These are phyloP conservation scores for Diploscapter pachys DNA, from an alignment of 1,140 invertebrate genomes.

Conservation along the genomic window DNA sequence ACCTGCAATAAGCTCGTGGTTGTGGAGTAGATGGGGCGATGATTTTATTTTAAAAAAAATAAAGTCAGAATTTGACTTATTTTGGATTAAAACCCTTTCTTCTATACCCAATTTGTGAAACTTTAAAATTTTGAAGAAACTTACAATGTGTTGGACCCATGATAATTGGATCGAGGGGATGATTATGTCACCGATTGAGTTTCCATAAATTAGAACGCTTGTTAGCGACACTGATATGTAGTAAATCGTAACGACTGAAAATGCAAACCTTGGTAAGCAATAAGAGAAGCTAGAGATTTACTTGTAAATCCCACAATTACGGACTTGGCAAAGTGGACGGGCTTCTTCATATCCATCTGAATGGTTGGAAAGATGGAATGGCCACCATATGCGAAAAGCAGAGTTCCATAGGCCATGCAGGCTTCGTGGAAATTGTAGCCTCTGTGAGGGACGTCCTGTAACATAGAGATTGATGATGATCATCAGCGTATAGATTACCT, in stretches of 20 bases:
- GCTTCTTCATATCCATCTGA: constrained; percentile 60
- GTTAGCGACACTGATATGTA: constrained; percentile 27
- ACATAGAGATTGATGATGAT: not conserved
- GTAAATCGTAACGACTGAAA: constrained; percentile 32
- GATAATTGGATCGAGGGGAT: constrained; percentile 35
- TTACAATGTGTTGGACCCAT: constrained; percentile 38
- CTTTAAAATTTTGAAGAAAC: not conserved
- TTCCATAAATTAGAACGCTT: constrained; percentile 28
- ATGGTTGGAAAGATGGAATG: constrained; percentile 61
- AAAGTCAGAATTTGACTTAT: too few relatives aligned
- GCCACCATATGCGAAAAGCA: constrained; percentile 59
- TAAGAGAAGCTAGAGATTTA: constrained; percentile 22
- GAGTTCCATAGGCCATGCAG: constrained; percentile 50
- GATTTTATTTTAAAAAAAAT: too few relatives aligned
- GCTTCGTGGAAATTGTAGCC: not conserved
- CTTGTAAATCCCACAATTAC: constrained; percentile 32
- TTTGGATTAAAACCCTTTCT: too few relatives aligned
- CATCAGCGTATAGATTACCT: not conserved
- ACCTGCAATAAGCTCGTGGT: constrained; percentile 7
- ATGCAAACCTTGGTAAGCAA: not conserved
- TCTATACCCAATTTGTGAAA: too few relatives aligned
- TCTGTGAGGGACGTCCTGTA: not conserved
- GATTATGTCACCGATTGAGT: constrained; percentile 29
- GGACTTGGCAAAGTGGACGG: constrained; percentile 49
- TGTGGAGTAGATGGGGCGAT: too few relatives aligned